phyloP scores from a whole-genome alignment of 2,888 invertebrate genomes.

The Ecdyonurus torrentis region DNA sequence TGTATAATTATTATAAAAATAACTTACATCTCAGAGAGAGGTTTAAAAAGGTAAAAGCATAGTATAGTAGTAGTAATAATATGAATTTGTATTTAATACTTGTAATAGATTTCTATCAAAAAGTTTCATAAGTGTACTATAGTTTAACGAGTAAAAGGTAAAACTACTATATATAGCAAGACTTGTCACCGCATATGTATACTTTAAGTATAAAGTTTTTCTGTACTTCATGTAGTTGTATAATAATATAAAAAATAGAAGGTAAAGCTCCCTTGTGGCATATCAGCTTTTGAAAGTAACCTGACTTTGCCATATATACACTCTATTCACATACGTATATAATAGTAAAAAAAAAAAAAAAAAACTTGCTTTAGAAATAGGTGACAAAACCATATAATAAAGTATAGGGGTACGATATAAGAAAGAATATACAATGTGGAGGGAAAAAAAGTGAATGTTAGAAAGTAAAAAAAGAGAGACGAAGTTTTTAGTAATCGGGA shows the following conservation, averaged over 20 bases:
- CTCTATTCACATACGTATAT: background rate
- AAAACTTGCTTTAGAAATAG: background rate
- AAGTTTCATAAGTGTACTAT: background rate
- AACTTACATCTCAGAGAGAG: too few relatives aligned
- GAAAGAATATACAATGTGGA: background rate
- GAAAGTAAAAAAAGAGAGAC: background rate
- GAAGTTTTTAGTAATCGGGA: conserved; percentile 1
- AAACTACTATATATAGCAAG: too few relatives aligned
- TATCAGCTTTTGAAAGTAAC: background rate
- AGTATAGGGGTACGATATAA: background rate
- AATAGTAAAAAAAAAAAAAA: background rate
- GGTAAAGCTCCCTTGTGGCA: background rate
- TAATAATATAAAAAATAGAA: background rate
- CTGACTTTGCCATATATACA: background rate
- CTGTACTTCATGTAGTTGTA: background rate
- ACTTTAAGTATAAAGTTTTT: background rate
- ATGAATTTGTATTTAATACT: background rate
- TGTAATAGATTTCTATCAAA: background rate
- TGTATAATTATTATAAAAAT: too few relatives aligned
- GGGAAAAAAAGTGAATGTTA: background rate
- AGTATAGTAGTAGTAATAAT: background rate
- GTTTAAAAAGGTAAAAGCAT: too few relatives aligned
- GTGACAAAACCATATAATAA: too few relatives aligned
- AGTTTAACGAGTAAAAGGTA: background rate
- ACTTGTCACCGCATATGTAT: background rate